Percentiles rank a stretch among this genome's conserved stretches.
phyloP scores from a whole-genome alignment of 2,113 vertebrate genomes.

The human region DNA sequence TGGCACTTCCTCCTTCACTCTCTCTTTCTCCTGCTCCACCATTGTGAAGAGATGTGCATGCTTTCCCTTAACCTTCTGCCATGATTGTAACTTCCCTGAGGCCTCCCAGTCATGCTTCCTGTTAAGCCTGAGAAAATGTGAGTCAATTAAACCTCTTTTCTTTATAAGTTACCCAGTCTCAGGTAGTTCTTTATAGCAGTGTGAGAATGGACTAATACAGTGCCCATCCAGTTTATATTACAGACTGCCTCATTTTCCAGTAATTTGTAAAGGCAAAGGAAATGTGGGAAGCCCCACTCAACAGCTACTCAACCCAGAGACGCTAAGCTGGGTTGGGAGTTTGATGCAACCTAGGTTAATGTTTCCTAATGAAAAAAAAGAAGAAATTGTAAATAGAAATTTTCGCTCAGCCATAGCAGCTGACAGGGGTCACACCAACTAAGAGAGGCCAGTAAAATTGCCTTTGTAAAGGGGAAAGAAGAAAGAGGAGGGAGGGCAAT shows the following conservation, averaged over 20 bases:
- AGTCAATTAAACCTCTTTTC: no score
- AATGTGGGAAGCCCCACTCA: not conserved
- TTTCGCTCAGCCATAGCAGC: not conserved
- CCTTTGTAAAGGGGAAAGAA: not conserved
- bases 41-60: no score
- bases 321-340: not conserved
- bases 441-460: not conserved
- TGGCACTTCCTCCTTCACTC: no score
- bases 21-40: no score
- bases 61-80: no score
- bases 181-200: no score
- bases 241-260: not conserved
- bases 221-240: no score
- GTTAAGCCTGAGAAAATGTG: no score
- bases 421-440: not conserved
- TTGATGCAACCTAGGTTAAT: not conserved
- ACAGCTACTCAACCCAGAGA: not conserved
- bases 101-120: no score
- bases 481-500: rapidly evolving
- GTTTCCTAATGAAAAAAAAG: not conserved
- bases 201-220: no score
- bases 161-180: no score
- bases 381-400: not conserved
- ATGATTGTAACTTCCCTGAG: no score
- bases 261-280: not conserved